phyloP scores from a whole-genome alignment of 2,113 vertebrate species.

The Serilophus lunatus region DNA sequence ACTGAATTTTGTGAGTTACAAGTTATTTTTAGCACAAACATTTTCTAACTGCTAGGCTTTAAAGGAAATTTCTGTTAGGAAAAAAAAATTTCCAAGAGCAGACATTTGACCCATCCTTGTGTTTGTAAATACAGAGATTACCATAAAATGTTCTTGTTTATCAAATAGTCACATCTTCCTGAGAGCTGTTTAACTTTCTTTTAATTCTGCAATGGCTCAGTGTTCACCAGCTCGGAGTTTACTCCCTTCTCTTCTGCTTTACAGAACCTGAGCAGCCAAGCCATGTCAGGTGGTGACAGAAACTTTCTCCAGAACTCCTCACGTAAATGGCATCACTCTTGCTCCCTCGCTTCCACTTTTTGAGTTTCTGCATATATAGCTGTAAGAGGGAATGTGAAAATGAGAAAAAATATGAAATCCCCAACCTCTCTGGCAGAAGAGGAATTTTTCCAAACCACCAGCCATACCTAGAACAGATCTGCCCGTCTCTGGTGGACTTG shows the following conservation, averaged over 20 bases:
- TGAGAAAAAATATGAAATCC: not conserved
- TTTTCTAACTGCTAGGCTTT: conserved; percentile 9
- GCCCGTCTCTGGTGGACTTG: not conserved
- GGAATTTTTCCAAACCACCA: not conserved
- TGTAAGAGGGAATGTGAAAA: not conserved
- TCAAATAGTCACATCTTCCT: conserved; percentile 43
- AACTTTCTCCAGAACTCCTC: conserved; percentile 8
- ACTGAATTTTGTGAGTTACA: not conserved
- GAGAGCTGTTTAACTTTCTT: conserved; percentile 47
- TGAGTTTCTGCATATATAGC: not conserved
- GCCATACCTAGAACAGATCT: not conserved
- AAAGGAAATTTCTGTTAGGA: not conserved
- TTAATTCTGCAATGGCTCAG: conserved; percentile 13
- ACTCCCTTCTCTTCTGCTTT: not conserved
- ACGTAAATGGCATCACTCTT: not conserved
- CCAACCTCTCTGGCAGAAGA: not conserved
- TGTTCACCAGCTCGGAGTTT: not conserved
- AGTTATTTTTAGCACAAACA: conserved; percentile 6
- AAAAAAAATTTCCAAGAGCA: not conserved
- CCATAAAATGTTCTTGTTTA: conserved; percentile 56
- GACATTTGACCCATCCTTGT: not conserved
- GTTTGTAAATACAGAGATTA: conserved; percentile 55
- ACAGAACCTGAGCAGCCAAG: not conserved
- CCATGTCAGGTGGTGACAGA: not conserved
- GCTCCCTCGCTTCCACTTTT: not conserved